Conservation (phyloP, 2,888 invertebrate species). For the Cephus sareptanus region DNA sequence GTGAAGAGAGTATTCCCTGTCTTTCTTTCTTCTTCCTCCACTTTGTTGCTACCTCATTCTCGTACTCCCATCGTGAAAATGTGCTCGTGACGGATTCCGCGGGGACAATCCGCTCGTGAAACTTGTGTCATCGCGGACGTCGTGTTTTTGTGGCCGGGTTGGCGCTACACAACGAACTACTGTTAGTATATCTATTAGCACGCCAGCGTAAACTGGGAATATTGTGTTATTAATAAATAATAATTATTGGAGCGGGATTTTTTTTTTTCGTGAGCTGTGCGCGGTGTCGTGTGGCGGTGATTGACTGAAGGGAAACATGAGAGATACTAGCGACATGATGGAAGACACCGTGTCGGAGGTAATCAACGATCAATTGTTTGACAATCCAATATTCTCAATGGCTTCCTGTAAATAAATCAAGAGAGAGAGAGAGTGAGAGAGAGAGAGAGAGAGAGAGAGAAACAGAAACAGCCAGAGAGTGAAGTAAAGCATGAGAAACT, state of each 20-base stretch:
- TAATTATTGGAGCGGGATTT: neutral
- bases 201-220: neutral
- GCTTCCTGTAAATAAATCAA: neutral
- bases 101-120: neutral
- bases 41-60: neutral
- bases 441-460: too few species aligned
- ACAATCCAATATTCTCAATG: neutral
- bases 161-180: neutral
- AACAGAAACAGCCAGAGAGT: too few species aligned
- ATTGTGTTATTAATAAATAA: neutral
- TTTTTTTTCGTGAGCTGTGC: neutral
- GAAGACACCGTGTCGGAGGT: constrained; percentile 60
- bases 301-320: constrained; percentile 38
- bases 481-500: neutral
- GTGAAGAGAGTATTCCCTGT: neutral
- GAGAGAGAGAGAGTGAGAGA: neutral
- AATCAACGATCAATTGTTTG: constrained; percentile 1
- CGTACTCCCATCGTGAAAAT: constrained; percentile 11
- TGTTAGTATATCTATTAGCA: neutral
- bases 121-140: neutral
- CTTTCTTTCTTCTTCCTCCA: neutral
- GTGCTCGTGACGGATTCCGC: constrained; percentile 19
- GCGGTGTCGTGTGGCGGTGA: neutral
- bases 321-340: constrained; percentile 58
- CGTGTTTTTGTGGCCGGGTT: neutral